Conservation (phyloP, 2,888 invertebrate genomes). For the Coelinius sp. region DNA sequence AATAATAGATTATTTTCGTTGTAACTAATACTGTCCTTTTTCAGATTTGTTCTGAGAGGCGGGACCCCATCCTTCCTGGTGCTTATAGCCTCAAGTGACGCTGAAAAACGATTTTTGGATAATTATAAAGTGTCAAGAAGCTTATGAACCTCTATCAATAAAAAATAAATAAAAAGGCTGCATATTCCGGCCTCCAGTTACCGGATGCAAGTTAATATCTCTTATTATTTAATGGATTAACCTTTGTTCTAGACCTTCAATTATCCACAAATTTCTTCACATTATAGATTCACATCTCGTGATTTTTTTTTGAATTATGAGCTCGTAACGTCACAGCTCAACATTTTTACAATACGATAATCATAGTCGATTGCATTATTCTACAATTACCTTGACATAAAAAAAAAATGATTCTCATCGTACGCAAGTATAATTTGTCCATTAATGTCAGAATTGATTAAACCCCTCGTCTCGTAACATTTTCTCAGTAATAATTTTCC, state of each 20-base stretch:
- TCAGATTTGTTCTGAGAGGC: slow-evolving; percentile 75
- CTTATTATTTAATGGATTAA: not conserved
- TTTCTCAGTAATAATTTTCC: slow-evolving; percentile 7
- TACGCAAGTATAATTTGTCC: not conserved
- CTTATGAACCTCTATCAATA: not conserved
- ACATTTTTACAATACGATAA: not conserved
- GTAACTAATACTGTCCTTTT: slow-evolving; percentile 49
- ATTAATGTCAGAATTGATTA: not conserved
- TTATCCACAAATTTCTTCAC: not conserved
- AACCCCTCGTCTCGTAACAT: not conserved
- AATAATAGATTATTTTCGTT: not conserved
- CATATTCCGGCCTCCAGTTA: not conserved
- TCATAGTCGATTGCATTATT: no score
- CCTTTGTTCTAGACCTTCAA: not conserved
- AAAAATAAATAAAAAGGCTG: not conserved
- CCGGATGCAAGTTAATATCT: not conserved
- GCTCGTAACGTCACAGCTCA: no score
- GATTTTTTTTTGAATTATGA: no score
- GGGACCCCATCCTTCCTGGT: slow-evolving; percentile 80
- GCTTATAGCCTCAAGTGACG: slow-evolving; percentile 74
- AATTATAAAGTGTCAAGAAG: slow-evolving; percentile 64
- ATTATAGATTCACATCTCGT: not conserved
- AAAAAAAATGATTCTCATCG: not conserved
- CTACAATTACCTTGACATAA: no score
- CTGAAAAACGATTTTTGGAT: slow-evolving; percentile 75